These are phyloP conservation scores for Pseudococcus viburni DNA, from an alignment of 2,888 invertebrate species.

Conservation along the genomic window DNA sequence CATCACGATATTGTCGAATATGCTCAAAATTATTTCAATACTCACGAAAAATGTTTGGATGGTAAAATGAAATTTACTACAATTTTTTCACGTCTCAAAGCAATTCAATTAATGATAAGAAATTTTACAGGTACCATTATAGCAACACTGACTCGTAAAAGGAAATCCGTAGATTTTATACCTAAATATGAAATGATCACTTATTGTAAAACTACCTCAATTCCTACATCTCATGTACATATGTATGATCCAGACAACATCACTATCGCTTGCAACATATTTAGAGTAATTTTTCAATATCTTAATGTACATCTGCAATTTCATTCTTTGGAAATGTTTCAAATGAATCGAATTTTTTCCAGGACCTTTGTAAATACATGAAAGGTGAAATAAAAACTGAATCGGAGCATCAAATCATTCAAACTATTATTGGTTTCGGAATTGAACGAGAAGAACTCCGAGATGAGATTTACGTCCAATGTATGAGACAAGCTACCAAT, in stretches of 20 bases:
- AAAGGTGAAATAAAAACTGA: constrained; percentile 89
- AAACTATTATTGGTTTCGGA: constrained; percentile 87
- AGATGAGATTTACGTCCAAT: constrained; percentile 92
- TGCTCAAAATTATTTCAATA: constrained; percentile 94
- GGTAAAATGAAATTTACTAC: constrained; percentile 72
- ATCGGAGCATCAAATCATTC: constrained; percentile 86
- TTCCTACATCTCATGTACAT: constrained; percentile 94
- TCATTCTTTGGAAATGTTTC: background rate
- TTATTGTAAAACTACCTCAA: constrained; percentile 88
- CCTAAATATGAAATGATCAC: constrained; percentile 95
- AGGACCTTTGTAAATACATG: constrained; percentile 92
- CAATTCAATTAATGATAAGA: background rate
- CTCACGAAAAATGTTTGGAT: constrained; percentile 88
- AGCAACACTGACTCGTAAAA: constrained; percentile 86
- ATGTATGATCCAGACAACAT: constrained; percentile 96
- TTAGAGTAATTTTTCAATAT: constrained; percentile 79
- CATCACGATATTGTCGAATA: constrained; percentile 91
- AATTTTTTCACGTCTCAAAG: background rate
- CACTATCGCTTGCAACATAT: constrained; percentile 88
- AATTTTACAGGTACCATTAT: constrained; percentile 78
- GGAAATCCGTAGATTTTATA: constrained; percentile 83
- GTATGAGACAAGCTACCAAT: constrained; percentile 89
- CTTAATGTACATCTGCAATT: background rate
- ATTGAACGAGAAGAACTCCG: constrained; percentile 92
- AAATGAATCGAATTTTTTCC: constrained; percentile 68